A percentile compares a stretch with the other conserved stretches of the same genome.
These are phyloP conservation scores for Exephanes ischioxanthus DNA, from an alignment of 2,888 invertebrate species.

Conservation along the genomic window DNA sequence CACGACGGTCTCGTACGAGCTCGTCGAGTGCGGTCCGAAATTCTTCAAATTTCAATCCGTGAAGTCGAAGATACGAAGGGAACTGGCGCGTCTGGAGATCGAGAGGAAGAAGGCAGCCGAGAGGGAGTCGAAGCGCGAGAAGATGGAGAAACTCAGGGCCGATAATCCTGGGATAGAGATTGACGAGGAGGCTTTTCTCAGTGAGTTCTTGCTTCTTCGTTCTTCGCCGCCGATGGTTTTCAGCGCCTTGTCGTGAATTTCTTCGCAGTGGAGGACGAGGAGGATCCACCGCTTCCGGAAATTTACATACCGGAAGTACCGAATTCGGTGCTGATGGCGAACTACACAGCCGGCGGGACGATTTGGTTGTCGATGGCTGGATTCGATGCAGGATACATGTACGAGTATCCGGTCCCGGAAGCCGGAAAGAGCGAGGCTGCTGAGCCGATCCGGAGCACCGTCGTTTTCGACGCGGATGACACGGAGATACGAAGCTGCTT, in stretches of 20 bases:
- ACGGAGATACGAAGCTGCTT: slow-evolving; percentile 87
- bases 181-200: slow-evolving; percentile 87
- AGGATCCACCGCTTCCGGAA: slow-evolving; percentile 85
- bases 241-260: not conserved
- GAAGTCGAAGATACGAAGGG: slow-evolving; percentile 87
- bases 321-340: slow-evolving; percentile 87
- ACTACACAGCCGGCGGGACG: slow-evolving; percentile 86
- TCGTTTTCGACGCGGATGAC: slow-evolving; percentile 86
- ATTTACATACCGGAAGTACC: slow-evolving; percentile 87
- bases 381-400: slow-evolving; percentile 89
- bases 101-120: slow-evolving; percentile 86
- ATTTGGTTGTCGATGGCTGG: slow-evolving; percentile 89
- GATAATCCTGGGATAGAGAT: slow-evolving; percentile 88
- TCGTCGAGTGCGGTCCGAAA: slow-evolving; percentile 81
- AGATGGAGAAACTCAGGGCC: slow-evolving; percentile 87
- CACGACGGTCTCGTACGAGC: slow-evolving; percentile 84
- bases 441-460: slow-evolving; percentile 85
- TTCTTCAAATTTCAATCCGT: slow-evolving; percentile 86
- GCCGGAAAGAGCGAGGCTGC: slow-evolving; percentile 71
- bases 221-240: not conserved
- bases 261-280: slow-evolving; percentile 86
- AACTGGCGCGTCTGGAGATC: slow-evolving; percentile 87
- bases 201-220: slow-evolving; percentile 82
- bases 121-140: slow-evolving; percentile 86
- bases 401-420: slow-evolving; percentile 85